These are phyloP conservation scores for Notodonta dromedarius DNA, from an alignment of 2,888 invertebrate genomes.

Conservation along the genomic window DNA sequence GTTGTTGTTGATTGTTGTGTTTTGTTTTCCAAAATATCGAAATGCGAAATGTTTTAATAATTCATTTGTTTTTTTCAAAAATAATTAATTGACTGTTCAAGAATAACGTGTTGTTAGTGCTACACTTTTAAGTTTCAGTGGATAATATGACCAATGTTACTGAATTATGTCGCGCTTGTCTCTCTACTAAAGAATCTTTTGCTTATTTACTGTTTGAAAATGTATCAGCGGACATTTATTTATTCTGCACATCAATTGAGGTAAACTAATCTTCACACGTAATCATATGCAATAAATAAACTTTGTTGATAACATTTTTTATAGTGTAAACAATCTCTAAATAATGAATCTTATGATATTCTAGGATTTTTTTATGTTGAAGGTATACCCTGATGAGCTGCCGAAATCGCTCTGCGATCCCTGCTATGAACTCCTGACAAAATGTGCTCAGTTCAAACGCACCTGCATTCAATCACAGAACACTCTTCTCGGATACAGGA, in stretches of 20 bases:
- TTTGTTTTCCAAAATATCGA: too few relatives aligned
- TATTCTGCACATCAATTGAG: constrained; percentile 74
- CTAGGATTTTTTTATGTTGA: constrained; percentile 25
- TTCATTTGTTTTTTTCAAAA: too few relatives aligned
- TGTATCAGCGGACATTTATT: constrained; percentile 63
- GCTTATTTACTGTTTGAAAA: constrained; percentile 61
- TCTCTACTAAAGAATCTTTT: constrained; percentile 59
- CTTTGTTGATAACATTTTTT: neutral
- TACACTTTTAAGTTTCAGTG: too few relatives aligned
- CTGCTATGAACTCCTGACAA: constrained; percentile 62
- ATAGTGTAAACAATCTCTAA: neutral
- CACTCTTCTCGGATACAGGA: constrained; percentile 46
- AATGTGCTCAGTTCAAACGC: constrained; percentile 67
- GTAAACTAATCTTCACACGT: constrained; percentile 44
- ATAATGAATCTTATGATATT: neutral
- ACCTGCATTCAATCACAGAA: constrained; percentile 69
- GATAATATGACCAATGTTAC: constrained; percentile 41
- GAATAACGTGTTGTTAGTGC: too few relatives aligned
- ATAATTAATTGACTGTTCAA: too few relatives aligned
- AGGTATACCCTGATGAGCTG: constrained; percentile 62
- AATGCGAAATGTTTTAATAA: too few relatives aligned
- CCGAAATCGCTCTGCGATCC: constrained; percentile 66
- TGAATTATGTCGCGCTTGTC: constrained; percentile 71
- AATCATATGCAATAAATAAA: neutral
- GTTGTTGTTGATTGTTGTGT: too few relatives aligned